Evolutionary conservation across 2,888 invertebrate species (phyloP).

Genomic region (Fragum sueziense): DNA sequence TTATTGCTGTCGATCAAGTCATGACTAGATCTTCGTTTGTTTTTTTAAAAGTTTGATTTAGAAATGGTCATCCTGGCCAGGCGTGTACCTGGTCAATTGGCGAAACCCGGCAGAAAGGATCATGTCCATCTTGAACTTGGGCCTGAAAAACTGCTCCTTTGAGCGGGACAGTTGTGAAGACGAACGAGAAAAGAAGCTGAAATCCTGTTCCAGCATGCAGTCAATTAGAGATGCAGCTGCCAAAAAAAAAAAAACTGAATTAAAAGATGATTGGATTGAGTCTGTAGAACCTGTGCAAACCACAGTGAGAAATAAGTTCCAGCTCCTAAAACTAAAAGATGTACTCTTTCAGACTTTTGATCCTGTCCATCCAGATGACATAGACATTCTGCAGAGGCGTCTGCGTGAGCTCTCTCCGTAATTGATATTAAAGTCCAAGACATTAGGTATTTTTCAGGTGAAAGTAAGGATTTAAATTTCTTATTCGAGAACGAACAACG

Average conservation of each 20-base stretch:
- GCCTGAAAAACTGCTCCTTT: slow-evolving; percentile 32
- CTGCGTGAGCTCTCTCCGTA: slow-evolving; percentile 32
- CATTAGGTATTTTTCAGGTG: too few species aligned
- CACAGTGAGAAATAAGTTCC: slow-evolving; percentile 17
- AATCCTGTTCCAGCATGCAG: slow-evolving; percentile 10
- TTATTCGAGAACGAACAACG: too few species aligned
- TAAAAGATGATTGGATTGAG: slow-evolving; percentile 17
- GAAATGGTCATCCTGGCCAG: too few species aligned
- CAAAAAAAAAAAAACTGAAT: slow-evolving; percentile 2
- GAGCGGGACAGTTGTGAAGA: slow-evolving; percentile 18
- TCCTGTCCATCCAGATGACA: slow-evolving; percentile 19
- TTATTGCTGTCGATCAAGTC: too few species aligned
- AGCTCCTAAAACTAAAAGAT: slow-evolving; percentile 28
- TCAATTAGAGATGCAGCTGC: neutral
- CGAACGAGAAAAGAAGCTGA: slow-evolving; percentile 4
- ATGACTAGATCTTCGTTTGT: too few species aligned
- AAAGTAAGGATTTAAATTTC: too few species aligned
- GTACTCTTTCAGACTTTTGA: neutral
- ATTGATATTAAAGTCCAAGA: too few species aligned
- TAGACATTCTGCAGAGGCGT: slow-evolving; percentile 25
- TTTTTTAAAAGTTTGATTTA: too few species aligned
- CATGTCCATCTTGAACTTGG: slow-evolving; percentile 38
- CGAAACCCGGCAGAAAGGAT: slow-evolving; percentile 51
- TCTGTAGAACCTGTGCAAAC: slow-evolving; percentile 28
- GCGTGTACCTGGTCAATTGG: too few species aligned